Percentiles rank a stretch among this genome's conserved stretches.
phyloP scores from a whole-genome alignment of 2,113 vertebrate genomes.

The Clarias batrachus region DNA sequence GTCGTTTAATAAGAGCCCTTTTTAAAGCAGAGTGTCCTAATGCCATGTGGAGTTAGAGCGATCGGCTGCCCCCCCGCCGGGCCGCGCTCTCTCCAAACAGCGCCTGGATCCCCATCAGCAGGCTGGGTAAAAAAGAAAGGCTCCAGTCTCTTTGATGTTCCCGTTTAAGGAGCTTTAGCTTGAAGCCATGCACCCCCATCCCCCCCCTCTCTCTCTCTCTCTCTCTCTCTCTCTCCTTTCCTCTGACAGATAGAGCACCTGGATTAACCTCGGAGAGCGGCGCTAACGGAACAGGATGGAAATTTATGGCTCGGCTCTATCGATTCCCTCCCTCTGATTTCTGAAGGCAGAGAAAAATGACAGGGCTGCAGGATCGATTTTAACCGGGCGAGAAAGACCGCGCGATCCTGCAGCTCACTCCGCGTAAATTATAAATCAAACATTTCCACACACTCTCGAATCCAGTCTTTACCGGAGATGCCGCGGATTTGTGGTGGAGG shows the following conservation, averaged over 20 bases:
- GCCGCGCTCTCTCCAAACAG: constrained; percentile 30
- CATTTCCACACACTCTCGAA: constrained; percentile 35
- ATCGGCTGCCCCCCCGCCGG: constrained; percentile 27
- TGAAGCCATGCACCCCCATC: constrained; percentile 12
- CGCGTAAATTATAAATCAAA: constrained; percentile 34
- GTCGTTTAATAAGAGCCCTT: neutral
- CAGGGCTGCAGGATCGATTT: constrained; percentile 49
- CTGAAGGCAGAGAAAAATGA: constrained; percentile 47
- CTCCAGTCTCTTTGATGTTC: constrained; percentile 45
- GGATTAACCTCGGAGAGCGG: constrained; percentile 48
- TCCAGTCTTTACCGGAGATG: neutral
- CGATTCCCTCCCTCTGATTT: constrained; percentile 46
- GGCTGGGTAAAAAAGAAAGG: constrained; percentile 37
- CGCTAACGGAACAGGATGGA: constrained; percentile 36
- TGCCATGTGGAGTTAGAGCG: constrained; percentile 3
- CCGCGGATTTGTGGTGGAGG: neutral
- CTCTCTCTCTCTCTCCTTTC: neutral
- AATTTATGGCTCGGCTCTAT: constrained; percentile 47
- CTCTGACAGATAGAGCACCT: constrained; percentile 41
- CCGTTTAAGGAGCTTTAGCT: constrained; percentile 48
- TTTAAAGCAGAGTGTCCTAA: neutral
- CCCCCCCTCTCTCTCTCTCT: neutral
- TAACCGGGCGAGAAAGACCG: constrained; percentile 16
- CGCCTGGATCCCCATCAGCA: constrained; percentile 17
- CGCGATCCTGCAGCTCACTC: constrained; percentile 26